These are phyloP conservation scores for Halisarca cf. caerulea DNA, from an alignment of 37 sponge, comb jelly and placozoan species.

Conservation along the genomic window DNA sequence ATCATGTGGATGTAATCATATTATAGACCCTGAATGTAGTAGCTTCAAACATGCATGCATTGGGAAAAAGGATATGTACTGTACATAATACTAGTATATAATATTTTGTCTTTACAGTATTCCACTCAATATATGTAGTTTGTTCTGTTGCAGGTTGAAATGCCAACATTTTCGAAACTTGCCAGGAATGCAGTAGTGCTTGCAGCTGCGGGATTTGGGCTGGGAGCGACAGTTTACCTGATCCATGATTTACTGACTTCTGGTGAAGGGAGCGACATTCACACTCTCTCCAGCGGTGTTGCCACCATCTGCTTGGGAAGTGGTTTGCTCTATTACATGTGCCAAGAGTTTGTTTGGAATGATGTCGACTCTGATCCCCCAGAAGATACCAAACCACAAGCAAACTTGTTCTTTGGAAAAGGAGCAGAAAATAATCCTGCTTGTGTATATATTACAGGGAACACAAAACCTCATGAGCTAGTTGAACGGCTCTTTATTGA, in stretches of 20 bases:
- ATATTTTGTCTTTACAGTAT: no score
- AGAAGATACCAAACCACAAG: background rate
- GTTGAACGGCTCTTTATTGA: background rate
- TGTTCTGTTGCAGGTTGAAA: no score
- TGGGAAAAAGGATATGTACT: no score
- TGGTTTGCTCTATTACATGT: background rate
- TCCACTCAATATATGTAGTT: background rate
- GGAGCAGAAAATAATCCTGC: background rate
- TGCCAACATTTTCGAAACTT: constrained; percentile 11
- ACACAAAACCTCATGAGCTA: background rate
- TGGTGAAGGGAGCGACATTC: background rate
- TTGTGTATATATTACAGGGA: background rate
- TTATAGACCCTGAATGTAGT: no score
- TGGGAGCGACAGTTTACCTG: constrained; percentile 8
- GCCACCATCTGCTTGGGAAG: background rate
- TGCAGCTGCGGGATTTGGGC: background rate
- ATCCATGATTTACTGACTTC: background rate
- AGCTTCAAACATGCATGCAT: no score
- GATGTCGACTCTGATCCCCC: background rate
- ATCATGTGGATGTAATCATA: no score
- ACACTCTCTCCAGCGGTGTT: background rate
- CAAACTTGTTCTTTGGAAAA: background rate
- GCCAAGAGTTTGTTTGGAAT: background rate
- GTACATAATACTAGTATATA: no score
- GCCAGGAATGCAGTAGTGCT: background rate